Percentiles rank a stretch among this genome's conserved stretches.
Evolutionary conservation across 2,113 vertebrate genomes (phyloP).

Genomic region (Picathartes gymnocephalus): DNA sequence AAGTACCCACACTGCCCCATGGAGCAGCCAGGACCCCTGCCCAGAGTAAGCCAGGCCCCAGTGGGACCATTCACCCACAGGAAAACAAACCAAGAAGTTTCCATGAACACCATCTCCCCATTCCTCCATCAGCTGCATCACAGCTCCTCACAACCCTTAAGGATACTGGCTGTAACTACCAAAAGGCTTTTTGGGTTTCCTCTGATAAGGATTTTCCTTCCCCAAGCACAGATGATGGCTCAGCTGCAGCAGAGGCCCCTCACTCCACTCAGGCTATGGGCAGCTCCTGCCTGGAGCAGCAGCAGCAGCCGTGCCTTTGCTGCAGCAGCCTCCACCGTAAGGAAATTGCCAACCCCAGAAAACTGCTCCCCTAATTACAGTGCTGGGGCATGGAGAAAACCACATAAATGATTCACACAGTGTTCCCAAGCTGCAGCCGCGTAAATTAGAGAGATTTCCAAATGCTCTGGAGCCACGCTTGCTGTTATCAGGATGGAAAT

Average conservation of each 20-base stretch:
- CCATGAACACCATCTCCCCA: not conserved
- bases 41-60: not conserved
- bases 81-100: not conserved
- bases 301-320: not conserved
- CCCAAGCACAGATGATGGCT: not conserved
- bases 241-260: not conserved
- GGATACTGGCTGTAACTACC: not conserved
- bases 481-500: slow-evolving; percentile 10
- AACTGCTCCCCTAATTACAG: slow-evolving; percentile 60
- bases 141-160: not conserved
- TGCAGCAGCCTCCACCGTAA: not conserved
- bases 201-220: not conserved
- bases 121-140: not conserved
- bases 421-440: slow-evolving; percentile 40
- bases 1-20: not conserved
- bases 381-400: slow-evolving; percentile 10
- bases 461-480: not conserved
- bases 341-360: slow-evolving; percentile 43
- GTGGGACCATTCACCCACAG: not conserved
- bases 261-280: accelerated
- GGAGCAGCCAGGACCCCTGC: not conserved
- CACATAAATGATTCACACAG: slow-evolving; percentile 47
- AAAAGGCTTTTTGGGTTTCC: not conserved
- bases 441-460: slow-evolving; percentile 47
- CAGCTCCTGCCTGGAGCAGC: not conserved